Percentiles rank a stretch among this genome's conserved stretches.
phyloP scores from a whole-genome alignment of 2,888 invertebrate species.

The Chloroclysta siterata region DNA sequence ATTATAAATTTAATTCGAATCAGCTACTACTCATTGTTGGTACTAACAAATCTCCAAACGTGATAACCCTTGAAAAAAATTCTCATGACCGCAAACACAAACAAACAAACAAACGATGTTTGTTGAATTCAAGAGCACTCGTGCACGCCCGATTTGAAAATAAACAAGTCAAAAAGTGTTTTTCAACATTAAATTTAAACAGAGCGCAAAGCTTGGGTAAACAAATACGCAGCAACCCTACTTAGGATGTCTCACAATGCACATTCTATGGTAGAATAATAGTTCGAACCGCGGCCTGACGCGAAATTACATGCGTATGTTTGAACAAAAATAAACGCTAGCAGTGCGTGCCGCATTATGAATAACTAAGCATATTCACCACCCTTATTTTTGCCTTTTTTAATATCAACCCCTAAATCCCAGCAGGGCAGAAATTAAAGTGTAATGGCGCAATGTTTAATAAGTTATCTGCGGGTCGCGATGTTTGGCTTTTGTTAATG shows the following conservation, averaged over 20 bases:
- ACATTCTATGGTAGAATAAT: conserved; percentile 45
- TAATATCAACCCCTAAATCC: conserved; percentile 75
- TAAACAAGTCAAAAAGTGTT: conserved; percentile 74
- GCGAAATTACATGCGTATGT: conserved; percentile 47
- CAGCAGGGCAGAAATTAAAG: conserved; percentile 79
- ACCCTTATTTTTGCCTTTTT: conserved; percentile 68
- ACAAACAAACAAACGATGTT: conserved; percentile 61
- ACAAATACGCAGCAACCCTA: conserved; percentile 49
- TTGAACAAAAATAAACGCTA: conserved; percentile 68
- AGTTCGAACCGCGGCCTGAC: conserved; percentile 44
- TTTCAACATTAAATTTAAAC: conserved; percentile 59
- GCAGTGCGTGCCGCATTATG: conserved; percentile 57
- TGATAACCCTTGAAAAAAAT: conserved; percentile 59
- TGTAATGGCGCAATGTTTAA: conserved; percentile 83
- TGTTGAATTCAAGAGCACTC: conserved; percentile 67
- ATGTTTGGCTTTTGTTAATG: conserved; percentile 78
- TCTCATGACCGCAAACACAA: conserved; percentile 58
- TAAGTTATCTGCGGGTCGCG: conserved; percentile 80
- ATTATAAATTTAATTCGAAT: conserved; percentile 13
- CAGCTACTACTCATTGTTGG: conserved; percentile 21
- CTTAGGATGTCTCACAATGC: conserved; percentile 36
- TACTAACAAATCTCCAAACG: conserved; percentile 35
- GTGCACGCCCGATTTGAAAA: conserved; percentile 72
- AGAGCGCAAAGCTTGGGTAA: conserved; percentile 47
- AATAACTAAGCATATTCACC: conserved; percentile 73